Conservation (phyloP, 2,888 invertebrate species). For the Pseudococcus jackbeardsleyi region DNA sequence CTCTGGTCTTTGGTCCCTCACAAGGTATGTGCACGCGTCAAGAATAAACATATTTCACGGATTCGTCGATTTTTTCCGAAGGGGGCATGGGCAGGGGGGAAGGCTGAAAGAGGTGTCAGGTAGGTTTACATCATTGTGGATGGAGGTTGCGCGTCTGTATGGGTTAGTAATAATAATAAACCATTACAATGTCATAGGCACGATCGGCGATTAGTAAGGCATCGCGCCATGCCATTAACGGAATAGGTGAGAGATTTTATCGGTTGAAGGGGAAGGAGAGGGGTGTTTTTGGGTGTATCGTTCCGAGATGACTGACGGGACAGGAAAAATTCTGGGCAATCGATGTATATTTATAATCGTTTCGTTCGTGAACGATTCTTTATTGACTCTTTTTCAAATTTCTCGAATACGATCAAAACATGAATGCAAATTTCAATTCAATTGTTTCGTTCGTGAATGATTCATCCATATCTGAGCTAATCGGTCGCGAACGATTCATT, state of each 20-base stretch:
- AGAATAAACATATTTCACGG: constrained; percentile 48
- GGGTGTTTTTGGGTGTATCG: not conserved
- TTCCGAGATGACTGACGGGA: not conserved
- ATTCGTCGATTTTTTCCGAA: constrained; percentile 26
- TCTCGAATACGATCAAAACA: no score
- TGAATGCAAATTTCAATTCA: not conserved
- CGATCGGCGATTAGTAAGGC: constrained; percentile 22
- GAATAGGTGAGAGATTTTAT: no score
- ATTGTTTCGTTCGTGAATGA: not conserved
- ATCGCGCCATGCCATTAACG: not conserved
- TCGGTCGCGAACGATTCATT: not conserved
- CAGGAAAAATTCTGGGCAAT: no score
- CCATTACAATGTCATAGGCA: constrained; percentile 36
- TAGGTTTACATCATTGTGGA: not conserved
- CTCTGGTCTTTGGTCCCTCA: not conserved
- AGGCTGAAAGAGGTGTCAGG: not conserved
- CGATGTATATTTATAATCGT: no score
- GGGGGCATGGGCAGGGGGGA: not conserved
- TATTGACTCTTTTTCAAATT: no score
- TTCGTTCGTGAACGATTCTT: not conserved
- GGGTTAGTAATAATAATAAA: constrained; percentile 5
- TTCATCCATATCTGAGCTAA: not conserved
- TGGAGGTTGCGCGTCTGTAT: not conserved
- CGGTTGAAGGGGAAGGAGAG: no score
- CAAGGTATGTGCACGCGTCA: constrained; percentile 18